These are phyloP conservation scores for Pachycephala philippinensis DNA, from an alignment of 2,113 vertebrate species.

Conservation along the genomic window DNA sequence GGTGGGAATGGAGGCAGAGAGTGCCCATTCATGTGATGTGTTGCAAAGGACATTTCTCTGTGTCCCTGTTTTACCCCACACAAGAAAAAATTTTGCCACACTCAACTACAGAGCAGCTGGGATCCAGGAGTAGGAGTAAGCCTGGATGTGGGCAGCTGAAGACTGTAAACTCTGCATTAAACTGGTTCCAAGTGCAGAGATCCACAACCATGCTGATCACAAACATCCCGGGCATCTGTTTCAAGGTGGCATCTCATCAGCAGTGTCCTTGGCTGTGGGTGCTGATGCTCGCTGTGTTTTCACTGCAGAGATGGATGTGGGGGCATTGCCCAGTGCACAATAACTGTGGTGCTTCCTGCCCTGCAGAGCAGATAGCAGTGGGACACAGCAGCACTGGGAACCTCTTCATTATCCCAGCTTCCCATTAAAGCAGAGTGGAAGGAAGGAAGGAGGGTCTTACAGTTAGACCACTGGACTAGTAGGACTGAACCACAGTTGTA, in stretches of 20 bases:
- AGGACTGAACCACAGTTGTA: neutral
- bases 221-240: neutral
- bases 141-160: neutral
- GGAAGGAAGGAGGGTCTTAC: neutral
- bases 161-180: neutral
- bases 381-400: neutral
- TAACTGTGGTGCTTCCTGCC: neutral
- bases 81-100: neutral
- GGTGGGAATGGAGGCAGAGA: neutral
- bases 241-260: neutral
- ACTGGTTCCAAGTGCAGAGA: neutral
- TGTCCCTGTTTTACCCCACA: neutral
- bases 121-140: neutral
- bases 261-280: neutral
- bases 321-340: neutral
- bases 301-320: neutral
- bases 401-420: neutral
- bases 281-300: neutral
- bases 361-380: fast-evolving
- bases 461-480: neutral
- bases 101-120: neutral
- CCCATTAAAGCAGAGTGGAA: neutral
- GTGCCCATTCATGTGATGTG: neutral
- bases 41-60: neutral
- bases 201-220: neutral